Base-by-base conservation (phyloP, 1,140 invertebrate species). In the Holotrichia oblita region DNA sequence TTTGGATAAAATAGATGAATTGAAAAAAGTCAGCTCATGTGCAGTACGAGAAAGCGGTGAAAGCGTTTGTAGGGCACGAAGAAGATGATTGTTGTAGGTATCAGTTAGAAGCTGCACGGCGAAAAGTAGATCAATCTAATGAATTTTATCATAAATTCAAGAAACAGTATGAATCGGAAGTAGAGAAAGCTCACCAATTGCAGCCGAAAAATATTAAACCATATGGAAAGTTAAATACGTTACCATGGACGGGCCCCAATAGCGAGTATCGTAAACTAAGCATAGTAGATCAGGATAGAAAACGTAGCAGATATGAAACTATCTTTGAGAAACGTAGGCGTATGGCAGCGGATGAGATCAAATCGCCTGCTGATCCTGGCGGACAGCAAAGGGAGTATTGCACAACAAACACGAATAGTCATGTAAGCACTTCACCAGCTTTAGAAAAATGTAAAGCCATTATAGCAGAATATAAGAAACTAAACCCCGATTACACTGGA, bases 161-260 rank as follows among this genome's bases (percentile, higher is more conserved):
- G 12, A 48, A 44, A 12, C 6, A 27, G n/a, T 27, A 48, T 7
- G 75, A 55, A 76, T 7, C 41, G n/a, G 22, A 76, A 3, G 27
- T 22, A 9, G 20, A 17, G 44, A 44, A 55, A 55, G 44, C 41
- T 10, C 41, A n/a, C 2, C 75, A 76, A 34, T 27, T 76, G 41
- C 75, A 76, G n/a, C 75, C 75, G 3, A 44, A 48, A 55, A 76
- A 76, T n/a, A 76, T 76, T 8, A 76, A 76, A 48, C 75, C 75
- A 3, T 76, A 76, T 22, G 75, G 75, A 14, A 74, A 74, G 4
- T 7, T 74, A 20, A 42, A 40, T 40, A 74, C 34, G 12, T 12
- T 42, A 41, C 73, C 17, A 9, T 74, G 73, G 73, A 69, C 22
- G 6, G 61, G 61, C 10, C 61, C 61, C 0, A 69, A 69, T 34